Conservation (phyloP, 2,113 vertebrate genomes). For the Oncorhynchus tshawytscha region DNA sequence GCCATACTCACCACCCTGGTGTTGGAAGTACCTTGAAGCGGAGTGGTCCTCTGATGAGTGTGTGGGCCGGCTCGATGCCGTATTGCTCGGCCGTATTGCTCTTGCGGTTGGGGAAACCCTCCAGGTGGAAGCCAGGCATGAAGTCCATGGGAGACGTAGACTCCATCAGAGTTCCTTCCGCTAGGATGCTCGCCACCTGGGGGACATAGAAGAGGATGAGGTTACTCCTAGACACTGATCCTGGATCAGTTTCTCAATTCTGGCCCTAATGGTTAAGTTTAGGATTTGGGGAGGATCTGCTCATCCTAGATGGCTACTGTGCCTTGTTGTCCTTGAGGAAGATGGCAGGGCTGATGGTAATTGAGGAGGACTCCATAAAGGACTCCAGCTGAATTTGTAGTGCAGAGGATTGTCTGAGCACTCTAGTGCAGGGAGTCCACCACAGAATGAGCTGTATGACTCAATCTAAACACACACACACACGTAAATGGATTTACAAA, state of each 20-base stretch:
- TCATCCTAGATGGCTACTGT: slow-evolving; percentile 6
- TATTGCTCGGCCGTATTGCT: slow-evolving; percentile 86
- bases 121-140: slow-evolving; percentile 90
- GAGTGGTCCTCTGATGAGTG: slow-evolving; percentile 89
- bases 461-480: slow-evolving; percentile 75
- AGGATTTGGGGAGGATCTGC: background rate
- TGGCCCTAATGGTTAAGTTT: background rate
- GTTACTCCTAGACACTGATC: background rate
- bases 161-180: slow-evolving; percentile 84
- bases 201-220: background rate
- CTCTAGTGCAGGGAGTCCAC: slow-evolving; percentile 91
- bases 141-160: slow-evolving; percentile 81
- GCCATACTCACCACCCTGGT: too few species aligned
- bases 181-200: slow-evolving; percentile 74
- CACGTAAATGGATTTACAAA: background rate
- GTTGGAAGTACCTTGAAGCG: slow-evolving; percentile 75
- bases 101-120: slow-evolving; percentile 94
- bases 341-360: slow-evolving; percentile 82
- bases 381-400: slow-evolving; percentile 99
- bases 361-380: slow-evolving; percentile 86
- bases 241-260: too few species aligned
- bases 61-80: slow-evolving; percentile 86
- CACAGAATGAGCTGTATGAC: slow-evolving; percentile 90
- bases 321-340: slow-evolving; percentile 88
- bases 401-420: slow-evolving; percentile 91